These are phyloP conservation scores for Endomychus coccineus DNA, from an alignment of 2,888 invertebrate species.

Conservation along the genomic window DNA sequence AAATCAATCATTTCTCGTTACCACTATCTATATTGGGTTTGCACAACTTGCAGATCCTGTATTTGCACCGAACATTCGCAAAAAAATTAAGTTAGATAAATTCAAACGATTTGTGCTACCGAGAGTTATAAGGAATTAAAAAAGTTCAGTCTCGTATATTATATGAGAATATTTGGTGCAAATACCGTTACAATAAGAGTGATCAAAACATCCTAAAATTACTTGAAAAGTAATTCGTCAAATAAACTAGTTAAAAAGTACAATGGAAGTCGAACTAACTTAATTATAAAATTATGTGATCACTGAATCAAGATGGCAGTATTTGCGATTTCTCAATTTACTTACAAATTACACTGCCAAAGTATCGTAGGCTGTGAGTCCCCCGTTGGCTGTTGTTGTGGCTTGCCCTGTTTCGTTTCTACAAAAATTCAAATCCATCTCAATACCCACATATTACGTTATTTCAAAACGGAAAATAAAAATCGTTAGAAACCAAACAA, in stretches of 20 bases:
- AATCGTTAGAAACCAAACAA: constrained; percentile 28
- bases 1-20: too few relatives aligned
- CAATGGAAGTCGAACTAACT: too few relatives aligned
- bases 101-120: constrained; percentile 15
- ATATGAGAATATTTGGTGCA: constrained; percentile 30
- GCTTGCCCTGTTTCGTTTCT: constrained; percentile 90
- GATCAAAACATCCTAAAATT: too few relatives aligned
- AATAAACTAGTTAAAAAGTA: too few relatives aligned
- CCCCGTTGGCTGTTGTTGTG: constrained; percentile 73
- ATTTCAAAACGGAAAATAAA: constrained; percentile 11
- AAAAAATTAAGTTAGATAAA: too few relatives aligned
- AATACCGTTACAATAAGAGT: too few relatives aligned
- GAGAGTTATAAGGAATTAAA: constrained; percentile 9
- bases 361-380: constrained; percentile 95
- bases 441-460: constrained; percentile 8
- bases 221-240: too few relatives aligned
- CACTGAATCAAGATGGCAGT: constrained; percentile 9
- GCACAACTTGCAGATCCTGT: too few relatives aligned
- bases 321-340: constrained; percentile 14
- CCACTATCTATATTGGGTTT: too few relatives aligned
- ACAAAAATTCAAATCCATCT: constrained; percentile 33
- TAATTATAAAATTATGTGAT: too few relatives aligned
- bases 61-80: constrained; percentile 29
- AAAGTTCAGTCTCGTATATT: constrained; percentile 32
- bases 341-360: constrained; percentile 96